Conservation (phyloP, 2,797 vertebrate species). For the Paedocypris micromegethes region DNA sequence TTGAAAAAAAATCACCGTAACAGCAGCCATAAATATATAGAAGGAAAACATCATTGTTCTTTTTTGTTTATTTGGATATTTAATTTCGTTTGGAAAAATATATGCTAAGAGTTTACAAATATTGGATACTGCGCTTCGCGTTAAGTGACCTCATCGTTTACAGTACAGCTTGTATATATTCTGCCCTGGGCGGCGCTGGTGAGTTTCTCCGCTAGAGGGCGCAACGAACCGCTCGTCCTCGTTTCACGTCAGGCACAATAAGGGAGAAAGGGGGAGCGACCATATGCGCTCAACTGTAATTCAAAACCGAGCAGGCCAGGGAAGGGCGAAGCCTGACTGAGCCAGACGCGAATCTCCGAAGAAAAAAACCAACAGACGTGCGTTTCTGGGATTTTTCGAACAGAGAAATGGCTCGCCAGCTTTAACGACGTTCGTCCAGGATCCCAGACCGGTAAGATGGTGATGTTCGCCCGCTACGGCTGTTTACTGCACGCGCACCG, state of each 20-base stretch:
- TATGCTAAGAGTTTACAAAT: no score
- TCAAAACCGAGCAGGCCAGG: constrained; percentile 50
- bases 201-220: constrained; percentile 13
- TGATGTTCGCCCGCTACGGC: no score
- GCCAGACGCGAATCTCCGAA: constrained; percentile 37
- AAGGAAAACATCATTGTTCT: no score
- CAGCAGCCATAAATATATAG: no score
- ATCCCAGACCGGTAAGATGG: constrained; percentile 37
- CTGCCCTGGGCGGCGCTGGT: no score
- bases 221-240: background rate
- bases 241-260: constrained; percentile 23
- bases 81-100: no score
- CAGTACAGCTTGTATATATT: no score
- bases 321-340: constrained; percentile 47
- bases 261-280: constrained; percentile 11
- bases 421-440: background rate
- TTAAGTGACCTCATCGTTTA: no score
- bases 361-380: constrained; percentile 37
- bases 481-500: background rate
- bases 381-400: constrained; percentile 10
- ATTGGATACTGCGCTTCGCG: no score
- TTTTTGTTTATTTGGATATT: no score
- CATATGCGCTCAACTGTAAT: constrained; percentile 51
- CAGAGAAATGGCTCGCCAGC: constrained; percentile 19
- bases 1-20: no score